Conservation (phyloP, 2,888 invertebrate species). For the Pantelozetes paolii region DNA sequence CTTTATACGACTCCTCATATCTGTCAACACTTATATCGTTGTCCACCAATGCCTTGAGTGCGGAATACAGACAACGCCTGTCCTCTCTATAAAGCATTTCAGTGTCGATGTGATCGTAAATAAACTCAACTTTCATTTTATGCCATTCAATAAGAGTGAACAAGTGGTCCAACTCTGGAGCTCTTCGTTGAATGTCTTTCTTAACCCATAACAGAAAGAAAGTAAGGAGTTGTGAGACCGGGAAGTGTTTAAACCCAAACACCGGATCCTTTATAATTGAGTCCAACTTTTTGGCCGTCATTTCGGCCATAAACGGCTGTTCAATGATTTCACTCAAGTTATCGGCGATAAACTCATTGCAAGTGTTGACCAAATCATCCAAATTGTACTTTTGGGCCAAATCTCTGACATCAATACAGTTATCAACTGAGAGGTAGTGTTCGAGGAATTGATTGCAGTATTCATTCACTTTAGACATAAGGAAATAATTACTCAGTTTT, state of each 20-base stretch:
- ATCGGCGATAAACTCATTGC: not conserved
- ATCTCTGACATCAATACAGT: slow-evolving; percentile 69
- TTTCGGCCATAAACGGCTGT: slow-evolving; percentile 26
- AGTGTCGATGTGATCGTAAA: slow-evolving; percentile 29
- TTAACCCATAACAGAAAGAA: not conserved
- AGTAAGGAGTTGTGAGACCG: slow-evolving; percentile 8
- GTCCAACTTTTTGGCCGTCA: slow-evolving; percentile 13
- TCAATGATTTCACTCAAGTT: slow-evolving; percentile 4
- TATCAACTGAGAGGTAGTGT: slow-evolving; percentile 75
- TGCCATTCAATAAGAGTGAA: not conserved
- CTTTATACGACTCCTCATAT: not conserved
- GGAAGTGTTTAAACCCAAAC: not conserved
- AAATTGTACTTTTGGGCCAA: slow-evolving; percentile 65
- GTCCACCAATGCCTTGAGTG: not conserved
- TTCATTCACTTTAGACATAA: slow-evolving; percentile 73
- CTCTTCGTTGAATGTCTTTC: not conserved
- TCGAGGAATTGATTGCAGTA: slow-evolving; percentile 79
- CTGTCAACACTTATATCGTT: not conserved
- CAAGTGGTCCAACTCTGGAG: not conserved
- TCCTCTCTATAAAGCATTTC: slow-evolving; percentile 10
- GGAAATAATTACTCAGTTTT: slow-evolving; percentile 85
- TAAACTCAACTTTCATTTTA: slow-evolving; percentile 20
- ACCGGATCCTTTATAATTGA: slow-evolving; percentile 12
- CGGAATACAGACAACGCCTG: not conserved
- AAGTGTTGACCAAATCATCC: not conserved